Evolutionary conservation across 64 coral and sea anemone genomes (phyloP).

Genomic region (Montipora efflorescens): DNA sequence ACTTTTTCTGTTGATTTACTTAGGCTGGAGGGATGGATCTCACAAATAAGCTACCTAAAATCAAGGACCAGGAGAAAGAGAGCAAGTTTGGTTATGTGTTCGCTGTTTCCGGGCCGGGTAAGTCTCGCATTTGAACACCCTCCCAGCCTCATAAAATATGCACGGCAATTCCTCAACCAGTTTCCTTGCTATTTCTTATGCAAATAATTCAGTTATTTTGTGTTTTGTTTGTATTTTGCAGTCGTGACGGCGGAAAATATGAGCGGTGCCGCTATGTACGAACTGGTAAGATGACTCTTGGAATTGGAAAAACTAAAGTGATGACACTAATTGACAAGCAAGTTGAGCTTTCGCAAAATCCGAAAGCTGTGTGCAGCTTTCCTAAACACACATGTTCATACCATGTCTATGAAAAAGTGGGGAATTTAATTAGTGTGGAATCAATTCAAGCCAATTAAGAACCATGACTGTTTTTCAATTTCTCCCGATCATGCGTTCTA

Average conservation of each 20-base stretch:
- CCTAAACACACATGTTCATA: no score
- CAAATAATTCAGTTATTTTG: background rate
- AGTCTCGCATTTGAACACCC: background rate
- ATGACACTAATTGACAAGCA: background rate
- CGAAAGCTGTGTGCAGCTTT: background rate
- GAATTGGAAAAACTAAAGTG: background rate
- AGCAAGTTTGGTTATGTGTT: conserved; percentile 94
- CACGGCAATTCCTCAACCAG: conserved; percentile 34
- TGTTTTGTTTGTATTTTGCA: conserved; percentile 45
- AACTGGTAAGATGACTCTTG: conserved; percentile 75
- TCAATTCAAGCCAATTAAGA: no score
- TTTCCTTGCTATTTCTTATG: background rate
- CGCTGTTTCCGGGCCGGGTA: conserved; percentile 97
- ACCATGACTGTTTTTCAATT: no score
- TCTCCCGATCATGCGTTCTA: no score
- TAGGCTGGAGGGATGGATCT: conserved; percentile 95
- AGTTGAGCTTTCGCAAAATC: background rate
- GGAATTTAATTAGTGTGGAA: no score
- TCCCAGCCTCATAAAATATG: conserved; percentile 23
- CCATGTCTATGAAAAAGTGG: no score
- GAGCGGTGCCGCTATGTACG: conserved; percentile 99
- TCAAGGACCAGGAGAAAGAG: conserved; percentile 93
- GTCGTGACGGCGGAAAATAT: conserved; percentile 98
- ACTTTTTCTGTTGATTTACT: background rate
- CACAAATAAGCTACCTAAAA: conserved; percentile 82